Conservation (phyloP, 2,888 invertebrate species). For the Oasisia sp. region DNA sequence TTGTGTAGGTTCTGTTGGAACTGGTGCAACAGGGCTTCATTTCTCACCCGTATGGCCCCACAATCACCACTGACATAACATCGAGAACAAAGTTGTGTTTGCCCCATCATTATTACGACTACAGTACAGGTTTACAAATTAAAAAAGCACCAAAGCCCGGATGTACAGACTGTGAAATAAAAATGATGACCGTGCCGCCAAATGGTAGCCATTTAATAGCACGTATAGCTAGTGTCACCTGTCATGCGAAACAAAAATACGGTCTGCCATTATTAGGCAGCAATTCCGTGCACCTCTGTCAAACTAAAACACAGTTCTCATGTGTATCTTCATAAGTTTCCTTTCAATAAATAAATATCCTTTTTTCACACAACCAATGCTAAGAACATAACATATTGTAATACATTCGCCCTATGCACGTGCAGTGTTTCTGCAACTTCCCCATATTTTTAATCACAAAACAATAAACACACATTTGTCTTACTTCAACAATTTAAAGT, state of each 20-base stretch:
- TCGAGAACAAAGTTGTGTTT: neutral
- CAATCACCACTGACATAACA: neutral
- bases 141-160: neutral
- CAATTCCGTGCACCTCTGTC: neutral
- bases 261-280: neutral
- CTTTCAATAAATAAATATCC: neutral
- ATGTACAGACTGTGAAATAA: neutral
- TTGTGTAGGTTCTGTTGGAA: neutral
- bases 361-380: neutral
- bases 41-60: neutral
- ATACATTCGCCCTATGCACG: neutral
- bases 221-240: no score
- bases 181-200: no score
- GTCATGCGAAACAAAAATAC: neutral
- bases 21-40: neutral
- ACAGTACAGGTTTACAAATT: neutral
- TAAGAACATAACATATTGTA: neutral
- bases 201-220: no score
- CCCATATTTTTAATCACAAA: neutral
- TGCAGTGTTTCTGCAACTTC: neutral
- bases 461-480: neutral
- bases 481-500: neutral
- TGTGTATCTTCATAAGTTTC: neutral
- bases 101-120: neutral
- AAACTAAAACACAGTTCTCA: neutral